Conservation (phyloP, 2,888 invertebrate species). For the Tricholauxania praeusta region DNA sequence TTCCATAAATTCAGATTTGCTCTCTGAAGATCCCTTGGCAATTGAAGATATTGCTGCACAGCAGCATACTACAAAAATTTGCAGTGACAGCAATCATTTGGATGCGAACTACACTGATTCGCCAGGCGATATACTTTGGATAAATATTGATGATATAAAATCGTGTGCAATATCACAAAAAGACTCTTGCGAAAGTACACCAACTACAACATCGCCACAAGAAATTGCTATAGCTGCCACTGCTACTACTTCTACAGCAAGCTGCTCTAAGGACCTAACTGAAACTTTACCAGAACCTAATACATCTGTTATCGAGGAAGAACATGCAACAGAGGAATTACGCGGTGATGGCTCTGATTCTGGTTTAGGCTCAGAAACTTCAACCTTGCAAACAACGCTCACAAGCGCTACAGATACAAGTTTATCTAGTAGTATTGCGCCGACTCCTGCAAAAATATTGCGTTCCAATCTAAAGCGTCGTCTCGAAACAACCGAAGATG, state of each 20-base stretch:
- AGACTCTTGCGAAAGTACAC: slow-evolving; percentile 2
- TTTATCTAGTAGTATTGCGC: slow-evolving; percentile 33
- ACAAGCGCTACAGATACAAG: slow-evolving; percentile 48
- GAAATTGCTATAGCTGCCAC: not conserved
- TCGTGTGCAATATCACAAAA: slow-evolving; percentile 32
- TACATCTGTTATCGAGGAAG: slow-evolving; percentile 44
- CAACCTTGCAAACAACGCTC: slow-evolving; percentile 52
- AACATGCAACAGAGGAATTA: slow-evolving; percentile 51
- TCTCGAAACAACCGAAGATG: slow-evolving; percentile 66
- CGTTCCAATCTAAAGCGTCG: slow-evolving; percentile 80
- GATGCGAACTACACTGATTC: slow-evolving; percentile 53
- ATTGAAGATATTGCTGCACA: slow-evolving; percentile 55
- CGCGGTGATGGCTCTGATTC: slow-evolving; percentile 87
- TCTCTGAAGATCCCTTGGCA: slow-evolving; percentile 66
- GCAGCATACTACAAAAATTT: not conserved
- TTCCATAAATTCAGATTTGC: slow-evolving; percentile 59
- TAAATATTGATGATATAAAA: slow-evolving; percentile 47
- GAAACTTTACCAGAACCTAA: not conserved
- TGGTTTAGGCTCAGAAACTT: slow-evolving; percentile 81
- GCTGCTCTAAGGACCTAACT: not conserved
- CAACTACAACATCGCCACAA: slow-evolving; percentile 7
- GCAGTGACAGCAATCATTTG: slow-evolving; percentile 45
- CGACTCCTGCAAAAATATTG: slow-evolving; percentile 48
- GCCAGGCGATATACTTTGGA: slow-evolving; percentile 54
- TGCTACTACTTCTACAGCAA: not conserved